Base-by-base conservation (phyloP, 2,888 invertebrate genomes). In the Lysandra coridon region DNA sequence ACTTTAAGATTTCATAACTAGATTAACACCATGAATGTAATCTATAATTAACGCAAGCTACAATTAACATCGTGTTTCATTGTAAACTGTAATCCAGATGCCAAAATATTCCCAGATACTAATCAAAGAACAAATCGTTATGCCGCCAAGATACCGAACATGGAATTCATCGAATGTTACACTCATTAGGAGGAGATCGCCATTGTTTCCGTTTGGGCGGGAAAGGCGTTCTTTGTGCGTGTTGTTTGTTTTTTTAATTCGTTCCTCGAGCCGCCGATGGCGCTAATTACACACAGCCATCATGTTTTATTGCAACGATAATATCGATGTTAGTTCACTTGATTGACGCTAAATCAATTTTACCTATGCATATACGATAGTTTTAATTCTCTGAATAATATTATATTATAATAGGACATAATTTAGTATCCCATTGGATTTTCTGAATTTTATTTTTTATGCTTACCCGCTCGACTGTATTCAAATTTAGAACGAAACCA, bases 161-260 rank as follows among this genome's bases (percentile, higher is more conserved):
- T 85, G 82, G 86, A 82, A 84, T 89, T 90, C 89, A 89, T 88
- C 91, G 88, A 89, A 89, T 87, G 87, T 85, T 90, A 87, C 86
- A 87, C 87, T 89, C 93, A 93, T 93, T 92, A 93, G 88, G 89
- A 84, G 87, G 89, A 86, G 88, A 88, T 86, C 89, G 89, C 88
- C 85, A 89, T 92, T 92, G 90, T 91, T 78, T 85, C 88, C 81
- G 86, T 78, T 85, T 88, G 81, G 86, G 84, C 87, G 89, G 87
- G 86, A 87, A 93, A 92, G 88, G 88, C 87, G 84, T 86, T 88
- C 93, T 89, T 93, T 94, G 91, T 93, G 83, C 84, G 85, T 83
- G 82, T 83, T 92, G 91, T 93, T 92, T 92, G 88, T 90, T 89
- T 89, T 90, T 92, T 87, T 87, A 88, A 90, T 92, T 88, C 84